A percentile compares a stretch with the other conserved stretches of the same genome.
Conservation (phyloP, 2,797 vertebrate genomes). For the Pseudochaenichthys georgianus region DNA sequence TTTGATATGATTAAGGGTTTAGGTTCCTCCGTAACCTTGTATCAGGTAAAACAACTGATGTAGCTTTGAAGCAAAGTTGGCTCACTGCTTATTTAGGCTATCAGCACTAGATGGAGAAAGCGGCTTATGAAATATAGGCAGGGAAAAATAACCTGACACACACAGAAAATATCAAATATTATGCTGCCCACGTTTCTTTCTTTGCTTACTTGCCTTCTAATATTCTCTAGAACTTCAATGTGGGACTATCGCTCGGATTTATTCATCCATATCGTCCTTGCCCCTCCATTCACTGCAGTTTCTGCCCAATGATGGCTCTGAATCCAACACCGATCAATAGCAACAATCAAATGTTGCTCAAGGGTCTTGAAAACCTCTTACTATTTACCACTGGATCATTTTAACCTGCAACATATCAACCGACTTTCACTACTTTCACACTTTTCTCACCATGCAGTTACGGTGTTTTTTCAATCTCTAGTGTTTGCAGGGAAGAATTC, state of each 20-base stretch:
- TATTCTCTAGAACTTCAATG: constrained; percentile 32
- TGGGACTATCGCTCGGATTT: constrained; percentile 23
- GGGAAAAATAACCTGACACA: constrained; percentile 20
- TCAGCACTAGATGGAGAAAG: constrained; percentile 7
- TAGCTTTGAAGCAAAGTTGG: constrained; percentile 19
- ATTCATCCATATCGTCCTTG: constrained; percentile 43
- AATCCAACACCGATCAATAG: constrained; percentile 72
- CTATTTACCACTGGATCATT: constrained; percentile 59
- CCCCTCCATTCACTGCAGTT: constrained; percentile 46
- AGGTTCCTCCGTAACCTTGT: constrained; percentile 35
- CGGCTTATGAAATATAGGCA: neutral
- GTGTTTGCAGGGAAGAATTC: constrained; percentile 42
- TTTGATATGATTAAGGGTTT: constrained; percentile 43
- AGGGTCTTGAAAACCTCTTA: constrained; percentile 59
- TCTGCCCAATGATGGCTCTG: constrained; percentile 52
- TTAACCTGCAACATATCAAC: constrained; percentile 57
- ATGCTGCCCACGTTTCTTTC: neutral
- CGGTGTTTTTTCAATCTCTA: constrained; percentile 17
- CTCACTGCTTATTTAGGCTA: constrained; percentile 32
- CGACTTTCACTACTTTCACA: constrained; percentile 37
- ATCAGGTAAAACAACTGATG: constrained; percentile 29
- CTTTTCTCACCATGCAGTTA: neutral
- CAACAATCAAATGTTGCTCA: constrained; percentile 70
- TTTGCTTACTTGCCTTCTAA: constrained; percentile 24
- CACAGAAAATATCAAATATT: constrained; percentile 24